These are phyloP conservation scores for Sarcophaga carnaria DNA, from an alignment of 2,888 invertebrate species.

Conservation along the genomic window DNA sequence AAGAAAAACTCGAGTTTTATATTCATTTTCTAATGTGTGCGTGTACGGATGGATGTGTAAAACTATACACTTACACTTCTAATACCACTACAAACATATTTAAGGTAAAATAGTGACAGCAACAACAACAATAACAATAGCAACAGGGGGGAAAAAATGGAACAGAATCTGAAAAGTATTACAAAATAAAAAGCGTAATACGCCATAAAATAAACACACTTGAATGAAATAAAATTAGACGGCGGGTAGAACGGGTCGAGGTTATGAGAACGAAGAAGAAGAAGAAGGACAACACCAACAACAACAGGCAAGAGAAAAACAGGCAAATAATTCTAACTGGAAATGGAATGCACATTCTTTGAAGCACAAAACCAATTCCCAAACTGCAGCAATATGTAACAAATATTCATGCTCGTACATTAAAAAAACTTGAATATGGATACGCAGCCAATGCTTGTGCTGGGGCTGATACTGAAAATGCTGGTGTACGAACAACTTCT, in stretches of 20 bases:
- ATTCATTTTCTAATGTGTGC: neutral
- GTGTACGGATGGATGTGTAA: neutral
- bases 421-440: constrained; percentile 10
- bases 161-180: constrained; percentile 67
- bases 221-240: constrained; percentile 46
- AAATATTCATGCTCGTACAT: constrained; percentile 57
- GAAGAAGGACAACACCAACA: neutral
- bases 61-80: neutral
- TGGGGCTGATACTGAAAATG: constrained; percentile 1
- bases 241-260: neutral
- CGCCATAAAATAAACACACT: constrained; percentile 68
- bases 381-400: constrained; percentile 69
- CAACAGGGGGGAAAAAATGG: constrained; percentile 45
- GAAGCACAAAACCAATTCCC: constrained; percentile 69
- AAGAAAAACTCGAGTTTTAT: neutral
- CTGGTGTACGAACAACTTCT: neutral
- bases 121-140: neutral
- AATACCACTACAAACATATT: constrained; percentile 39
- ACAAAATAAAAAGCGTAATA: constrained; percentile 67
- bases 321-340: constrained; percentile 50
- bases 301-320: neutral
- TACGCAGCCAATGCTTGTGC: constrained; percentile 47
- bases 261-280: neutral
- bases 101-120: constrained; percentile 50
- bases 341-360: constrained; percentile 67